phyloP scores from a whole-genome alignment of 2,888 invertebrate genomes.

The Unio delphinus region DNA sequence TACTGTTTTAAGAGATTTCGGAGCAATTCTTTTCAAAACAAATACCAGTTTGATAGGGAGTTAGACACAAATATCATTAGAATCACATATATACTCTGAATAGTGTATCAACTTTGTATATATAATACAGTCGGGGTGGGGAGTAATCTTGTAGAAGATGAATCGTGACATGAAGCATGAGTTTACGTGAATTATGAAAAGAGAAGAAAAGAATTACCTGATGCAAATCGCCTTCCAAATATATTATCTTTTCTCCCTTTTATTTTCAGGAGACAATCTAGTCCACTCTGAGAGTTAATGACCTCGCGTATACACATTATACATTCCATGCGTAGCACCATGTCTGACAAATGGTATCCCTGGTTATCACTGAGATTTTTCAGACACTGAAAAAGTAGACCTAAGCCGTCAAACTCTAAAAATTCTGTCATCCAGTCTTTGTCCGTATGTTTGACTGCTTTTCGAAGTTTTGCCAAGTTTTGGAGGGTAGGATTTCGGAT shows the following conservation, averaged over 20 bases:
- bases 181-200: too few relatives aligned
- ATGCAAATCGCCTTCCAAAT: constrained; percentile 61
- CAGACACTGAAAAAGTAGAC: constrained; percentile 59
- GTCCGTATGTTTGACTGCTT: constrained; percentile 57
- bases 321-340: constrained; percentile 70
- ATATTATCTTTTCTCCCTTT: constrained; percentile 58
- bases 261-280: constrained; percentile 69
- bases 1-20: too few relatives aligned
- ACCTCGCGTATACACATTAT: constrained; percentile 72
- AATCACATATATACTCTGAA: too few relatives aligned
- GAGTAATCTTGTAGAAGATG: too few relatives aligned
- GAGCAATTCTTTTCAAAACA: too few relatives aligned
- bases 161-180: too few relatives aligned
- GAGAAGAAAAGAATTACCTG: constrained; percentile 37
- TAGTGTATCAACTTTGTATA: too few relatives aligned
- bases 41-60: too few relatives aligned
- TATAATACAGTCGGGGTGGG: not conserved
- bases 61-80: too few relatives aligned
- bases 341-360: constrained; percentile 56
- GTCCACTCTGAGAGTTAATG: constrained; percentile 72
- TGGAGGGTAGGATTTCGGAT: constrained; percentile 59
- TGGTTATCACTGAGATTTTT: constrained; percentile 51
- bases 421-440: constrained; percentile 63
- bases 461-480: constrained; percentile 54
- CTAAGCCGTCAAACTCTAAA: constrained; percentile 61